Conservation (phyloP, 1,140 invertebrate genomes). For the Orchestia grillus region DNA sequence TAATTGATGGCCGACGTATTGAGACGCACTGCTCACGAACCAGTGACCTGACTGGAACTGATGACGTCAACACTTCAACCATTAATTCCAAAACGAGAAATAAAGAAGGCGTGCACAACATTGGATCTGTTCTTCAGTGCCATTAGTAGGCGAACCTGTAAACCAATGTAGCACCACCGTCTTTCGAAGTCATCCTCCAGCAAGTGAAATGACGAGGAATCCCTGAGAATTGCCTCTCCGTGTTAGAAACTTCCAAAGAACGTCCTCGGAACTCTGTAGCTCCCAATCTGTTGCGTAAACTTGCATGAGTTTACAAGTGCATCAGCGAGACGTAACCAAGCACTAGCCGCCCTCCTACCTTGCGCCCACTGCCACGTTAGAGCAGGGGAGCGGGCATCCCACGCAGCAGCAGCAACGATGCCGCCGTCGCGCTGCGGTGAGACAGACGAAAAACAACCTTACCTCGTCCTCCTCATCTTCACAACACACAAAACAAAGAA, state of each 20-base stretch:
- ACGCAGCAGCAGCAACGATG: constrained; percentile 9
- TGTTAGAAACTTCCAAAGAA: not conserved
- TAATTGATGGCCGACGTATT: not conserved
- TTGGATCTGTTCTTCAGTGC: not conserved
- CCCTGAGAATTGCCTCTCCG: not conserved
- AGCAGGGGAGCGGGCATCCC: constrained; percentile 49
- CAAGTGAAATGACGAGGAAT: not conserved
- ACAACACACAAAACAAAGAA: constrained; percentile 12
- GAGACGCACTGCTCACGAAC: not conserved
- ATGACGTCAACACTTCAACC: not conserved
- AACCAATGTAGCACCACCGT: not conserved
- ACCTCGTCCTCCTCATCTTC: constrained; percentile 19
- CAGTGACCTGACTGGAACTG: not conserved
- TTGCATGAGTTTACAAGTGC: not conserved
- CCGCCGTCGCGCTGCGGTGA: not conserved
- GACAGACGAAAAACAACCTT: constrained; percentile 1
- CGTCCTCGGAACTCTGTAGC: not conserved
- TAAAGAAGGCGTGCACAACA: not conserved
- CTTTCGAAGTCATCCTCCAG: not conserved
- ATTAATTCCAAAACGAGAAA: not conserved
- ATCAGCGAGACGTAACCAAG: not conserved
- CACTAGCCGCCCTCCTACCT: constrained; percentile 33
- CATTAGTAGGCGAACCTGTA: not conserved
- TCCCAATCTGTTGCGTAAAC: not conserved
- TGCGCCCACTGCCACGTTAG: constrained; percentile 47